Percentiles rank a stretch among this genome's conserved stretches.
Conservation (phyloP, 2,888 invertebrate genomes). For the Alsophila aescularia region DNA sequence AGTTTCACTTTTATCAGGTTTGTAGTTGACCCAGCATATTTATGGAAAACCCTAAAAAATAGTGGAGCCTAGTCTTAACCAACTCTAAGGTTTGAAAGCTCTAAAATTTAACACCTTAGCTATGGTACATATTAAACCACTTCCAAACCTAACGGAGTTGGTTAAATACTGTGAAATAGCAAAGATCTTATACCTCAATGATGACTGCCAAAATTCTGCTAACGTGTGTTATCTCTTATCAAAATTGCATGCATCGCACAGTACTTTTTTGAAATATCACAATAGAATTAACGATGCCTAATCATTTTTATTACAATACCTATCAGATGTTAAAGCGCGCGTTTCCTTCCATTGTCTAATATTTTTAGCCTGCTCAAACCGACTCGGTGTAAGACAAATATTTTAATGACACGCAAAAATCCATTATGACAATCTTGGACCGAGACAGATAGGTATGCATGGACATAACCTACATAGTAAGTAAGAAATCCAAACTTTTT, state of each 20-base stretch:
- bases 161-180: too few relatives aligned
- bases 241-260: neutral
- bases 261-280: neutral
- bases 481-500: too few relatives aligned
- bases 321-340: constrained; percentile 7
- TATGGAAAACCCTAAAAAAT: too few relatives aligned
- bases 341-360: constrained; percentile 11
- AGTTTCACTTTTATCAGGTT: too few relatives aligned
- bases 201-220: neutral
- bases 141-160: too few relatives aligned
- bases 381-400: constrained; percentile 9
- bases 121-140: too few relatives aligned
- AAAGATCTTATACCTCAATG: neutral
- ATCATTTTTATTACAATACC: neutral
- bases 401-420: constrained; percentile 4
- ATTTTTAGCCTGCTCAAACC: neutral
- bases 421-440: neutral
- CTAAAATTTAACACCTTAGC: too few relatives aligned
- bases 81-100: too few relatives aligned
- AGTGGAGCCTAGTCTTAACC: too few relatives aligned
- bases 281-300: neutral
- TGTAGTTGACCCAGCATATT: too few relatives aligned
- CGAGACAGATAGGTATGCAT: neutral
- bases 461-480: too few relatives aligned
- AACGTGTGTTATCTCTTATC: neutral